These are phyloP conservation scores for Pygocentrus nattereri DNA, from an alignment of 2,797 vertebrate genomes.

Conservation along the genomic window DNA sequence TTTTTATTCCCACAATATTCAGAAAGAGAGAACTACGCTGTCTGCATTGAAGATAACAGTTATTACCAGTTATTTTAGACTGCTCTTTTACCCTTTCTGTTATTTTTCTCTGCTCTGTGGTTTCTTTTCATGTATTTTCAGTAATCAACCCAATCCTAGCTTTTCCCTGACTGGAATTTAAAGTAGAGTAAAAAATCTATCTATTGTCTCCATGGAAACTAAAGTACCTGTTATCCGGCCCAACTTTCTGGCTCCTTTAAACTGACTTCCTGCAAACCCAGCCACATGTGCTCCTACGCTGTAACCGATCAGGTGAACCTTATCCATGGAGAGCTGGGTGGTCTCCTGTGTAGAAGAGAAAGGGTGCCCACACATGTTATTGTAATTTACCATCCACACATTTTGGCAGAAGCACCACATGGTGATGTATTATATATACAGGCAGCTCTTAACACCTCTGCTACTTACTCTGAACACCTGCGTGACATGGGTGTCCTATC, in stretches of 20 bases:
- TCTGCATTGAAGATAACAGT: background rate
- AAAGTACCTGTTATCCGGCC: constrained; percentile 85
- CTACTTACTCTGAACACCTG: background rate
- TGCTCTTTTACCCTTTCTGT: background rate
- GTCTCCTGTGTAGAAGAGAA: constrained; percentile 74
- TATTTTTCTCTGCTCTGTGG: background rate
- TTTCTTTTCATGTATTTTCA: background rate
- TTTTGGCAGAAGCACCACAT: background rate
- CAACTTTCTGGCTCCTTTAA: constrained; percentile 76
- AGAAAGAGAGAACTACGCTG: background rate
- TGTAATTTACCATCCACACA: background rate
- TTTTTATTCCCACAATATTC: no score
- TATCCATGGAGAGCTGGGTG: constrained; percentile 73
- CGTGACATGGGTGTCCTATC: no score
- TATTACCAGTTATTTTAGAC: background rate
- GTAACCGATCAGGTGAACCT: constrained; percentile 86
- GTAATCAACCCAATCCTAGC: background rate
- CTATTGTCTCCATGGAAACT: background rate
- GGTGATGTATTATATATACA: background rate
- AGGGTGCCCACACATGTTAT: background rate
- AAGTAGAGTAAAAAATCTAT: background rate
- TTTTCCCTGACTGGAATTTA: background rate
- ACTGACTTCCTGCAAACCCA: constrained; percentile 85
- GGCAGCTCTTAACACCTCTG: background rate
- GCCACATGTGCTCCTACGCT: constrained; percentile 88